Evolutionary conservation across 2,888 invertebrate species (phyloP), one percentile per base, ranked within the genome.

Genomic region (Adineta ricciae): DNA sequence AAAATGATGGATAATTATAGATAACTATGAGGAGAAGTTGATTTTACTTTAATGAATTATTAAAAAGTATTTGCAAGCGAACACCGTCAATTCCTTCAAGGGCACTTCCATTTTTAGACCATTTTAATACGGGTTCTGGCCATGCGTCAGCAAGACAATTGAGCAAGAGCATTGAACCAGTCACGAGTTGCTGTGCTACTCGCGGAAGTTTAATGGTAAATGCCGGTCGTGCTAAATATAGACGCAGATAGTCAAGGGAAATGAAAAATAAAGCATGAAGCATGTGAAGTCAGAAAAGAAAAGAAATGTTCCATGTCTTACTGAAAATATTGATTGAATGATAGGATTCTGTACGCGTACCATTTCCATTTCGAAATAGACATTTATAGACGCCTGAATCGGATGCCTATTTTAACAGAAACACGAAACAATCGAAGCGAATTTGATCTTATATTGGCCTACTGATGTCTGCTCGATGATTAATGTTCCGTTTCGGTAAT

Each of bases 351-450:
- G 24, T 9, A 21, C 78, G 38, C 38, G 41, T 78, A n/a, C 78
- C 78, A 78, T 78, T 78, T 9, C 24, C 41, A 78, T 24, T 41
- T 9, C 11, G 41, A 41, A 78, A 78, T 78, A 78, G 9, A 78
- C 78, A 78, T 41, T 78, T 78, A 41, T 78, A 78, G 16, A 78
- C 78, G n/a, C 78, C 78, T n/a, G 78, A 41, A 78, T 78, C 41
- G 0, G 41, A 38, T 41, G 36, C 78, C 78, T 78, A 41, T 41
- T 36, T 41, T 41, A 11, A n/a, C n/a, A 78, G 16, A 78, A n/a
- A n/a, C n/a, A n/a, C n/a, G n/a, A n/a, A n/a, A n/a, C n/a, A n/a
- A 73, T 73, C 8, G 38, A 73, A 38, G 0, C 24, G 38, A 73
- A 73, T n/a, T 78, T 36, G 27, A 14, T 5, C 36, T 21, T 21